Evolutionary conservation across 2,888 invertebrate genomes (phyloP), one percentile per base, ranked within the genome.

Genomic region (Allygus modestus): DNA sequence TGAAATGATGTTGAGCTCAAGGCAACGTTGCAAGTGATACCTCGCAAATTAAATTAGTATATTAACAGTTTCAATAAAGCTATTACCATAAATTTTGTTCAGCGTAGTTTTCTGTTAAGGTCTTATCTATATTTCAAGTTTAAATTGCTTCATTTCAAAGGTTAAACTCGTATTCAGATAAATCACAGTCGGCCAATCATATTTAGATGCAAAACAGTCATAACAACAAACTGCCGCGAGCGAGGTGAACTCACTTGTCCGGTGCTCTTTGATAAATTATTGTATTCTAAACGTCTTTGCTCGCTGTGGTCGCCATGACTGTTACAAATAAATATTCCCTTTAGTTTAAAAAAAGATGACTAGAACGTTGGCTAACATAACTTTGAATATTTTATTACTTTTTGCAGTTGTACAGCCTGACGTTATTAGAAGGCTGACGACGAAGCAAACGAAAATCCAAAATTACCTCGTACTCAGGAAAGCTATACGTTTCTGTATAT

Each of bases 131-230:
- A 65, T 65, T 28, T 58, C 58, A 58, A 58, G 31, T 65, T 65
- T 65, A 65, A 65, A 65, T 65, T 65, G 65, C 58, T 65, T 65
- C 65, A 28, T 65, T 65, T 17, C 65, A 65, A 65, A 65, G 65
- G 65, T 65, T 65, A 65, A 65, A 65, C 28, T 23, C 7, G 58
- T 58, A 58, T 23, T 23, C 69, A 33, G 69, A 69, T 69, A 69
- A 69, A 69, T 69, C 69, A 69, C 69, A 11, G 26, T 61, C 26
- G 69, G 17, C 69, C 33, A 69, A 69, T 69, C 69, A 69, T 33
- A 69, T 69, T 69, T 69, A 69, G 69, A 69, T 69, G 69, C 69
- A 69, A 69, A 69, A 69, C 69, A 69, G 69, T 33, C 33, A 17
- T 69, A 69, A 69, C 28, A 61, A 28, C 31, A 28, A 69, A 69